A percentile compares a stretch with the other conserved stretches of the same genome.
phyloP scores from a whole-genome alignment of 2,888 invertebrate genomes.

The Yponomeuta cagnagella region DNA sequence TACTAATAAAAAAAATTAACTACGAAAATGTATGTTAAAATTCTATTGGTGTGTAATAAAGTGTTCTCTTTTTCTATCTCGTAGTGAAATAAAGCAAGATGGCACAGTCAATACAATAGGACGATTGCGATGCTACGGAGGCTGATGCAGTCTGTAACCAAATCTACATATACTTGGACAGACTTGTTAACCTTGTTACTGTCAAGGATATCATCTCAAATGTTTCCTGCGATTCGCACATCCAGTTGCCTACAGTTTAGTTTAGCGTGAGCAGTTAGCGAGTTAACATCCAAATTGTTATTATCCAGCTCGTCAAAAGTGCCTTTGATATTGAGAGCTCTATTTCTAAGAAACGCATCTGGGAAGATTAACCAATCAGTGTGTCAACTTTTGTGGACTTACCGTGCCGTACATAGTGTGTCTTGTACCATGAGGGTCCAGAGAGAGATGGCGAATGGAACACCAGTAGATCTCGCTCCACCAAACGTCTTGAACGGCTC shows the following conservation, averaged over 20 bases:
- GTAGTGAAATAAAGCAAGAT: no score
- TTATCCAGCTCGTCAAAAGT: neutral
- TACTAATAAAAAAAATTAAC: no score
- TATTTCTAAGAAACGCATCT: neutral
- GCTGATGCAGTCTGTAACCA: neutral
- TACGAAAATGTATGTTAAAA: no score
- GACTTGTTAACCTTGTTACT: constrained; percentile 42
- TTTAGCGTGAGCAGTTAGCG: neutral
- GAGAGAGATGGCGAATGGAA: constrained; percentile 13
- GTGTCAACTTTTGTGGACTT: neutral
- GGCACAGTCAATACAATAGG: no score
- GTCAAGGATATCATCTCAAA: constrained; percentile 61
- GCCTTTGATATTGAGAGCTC: neutral
- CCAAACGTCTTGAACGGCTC: constrained; percentile 36
- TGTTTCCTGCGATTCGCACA: constrained; percentile 45
- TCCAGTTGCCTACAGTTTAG: neutral
- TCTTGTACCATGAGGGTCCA: constrained; percentile 45
- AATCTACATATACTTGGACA: neutral
- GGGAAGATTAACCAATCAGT: neutral
- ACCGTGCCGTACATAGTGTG: constrained; percentile 20
- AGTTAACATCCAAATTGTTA: neutral
- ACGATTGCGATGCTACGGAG: no score
- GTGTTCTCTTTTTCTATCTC: no score
- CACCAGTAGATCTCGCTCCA: neutral
- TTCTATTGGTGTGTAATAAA: no score